Evolutionary conservation across 2,888 invertebrate genomes (phyloP).

Genomic region (Stegophylla sp.): DNA sequence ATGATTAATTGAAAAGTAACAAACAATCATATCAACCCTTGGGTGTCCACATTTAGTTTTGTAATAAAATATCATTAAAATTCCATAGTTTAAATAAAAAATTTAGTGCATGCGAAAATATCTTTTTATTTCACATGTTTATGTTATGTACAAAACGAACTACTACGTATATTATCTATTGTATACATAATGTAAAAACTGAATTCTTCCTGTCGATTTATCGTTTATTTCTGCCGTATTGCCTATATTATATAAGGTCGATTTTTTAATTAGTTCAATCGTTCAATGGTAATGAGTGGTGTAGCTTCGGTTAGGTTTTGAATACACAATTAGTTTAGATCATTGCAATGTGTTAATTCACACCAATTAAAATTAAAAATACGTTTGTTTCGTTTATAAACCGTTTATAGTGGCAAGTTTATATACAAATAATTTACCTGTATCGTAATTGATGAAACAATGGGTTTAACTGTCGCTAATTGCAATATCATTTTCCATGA

Average conservation of each 20-base stretch:
- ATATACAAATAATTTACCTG: not conserved
- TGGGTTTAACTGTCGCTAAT: not conserved
- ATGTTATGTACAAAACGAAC: too few species aligned
- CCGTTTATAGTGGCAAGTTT: conserved; percentile 2
- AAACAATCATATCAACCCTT: too few species aligned
- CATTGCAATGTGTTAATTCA: conserved; percentile 7
- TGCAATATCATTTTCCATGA: not conserved
- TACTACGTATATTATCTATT: not conserved
- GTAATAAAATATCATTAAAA: too few species aligned
- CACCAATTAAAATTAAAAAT: conserved; percentile 27
- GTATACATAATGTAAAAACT: not conserved
- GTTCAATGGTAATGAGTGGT: conserved; percentile 8
- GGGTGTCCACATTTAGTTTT: too few species aligned
- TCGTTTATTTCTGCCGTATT: not conserved
- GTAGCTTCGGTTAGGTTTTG: not conserved
- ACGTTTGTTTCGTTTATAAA: not conserved
- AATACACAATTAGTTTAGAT: conserved; percentile 22
- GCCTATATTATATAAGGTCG: not conserved
- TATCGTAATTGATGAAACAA: not conserved
- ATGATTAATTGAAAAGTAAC: too few species aligned
- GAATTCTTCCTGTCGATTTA: not conserved
- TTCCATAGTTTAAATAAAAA: too few species aligned
- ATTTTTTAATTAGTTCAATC: not conserved
- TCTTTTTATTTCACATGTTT: too few species aligned
- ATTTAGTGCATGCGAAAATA: too few species aligned